Evolutionary conservation across 2,797 vertebrate genomes (phyloP).

Genomic region (Coilia nasus): DNA sequence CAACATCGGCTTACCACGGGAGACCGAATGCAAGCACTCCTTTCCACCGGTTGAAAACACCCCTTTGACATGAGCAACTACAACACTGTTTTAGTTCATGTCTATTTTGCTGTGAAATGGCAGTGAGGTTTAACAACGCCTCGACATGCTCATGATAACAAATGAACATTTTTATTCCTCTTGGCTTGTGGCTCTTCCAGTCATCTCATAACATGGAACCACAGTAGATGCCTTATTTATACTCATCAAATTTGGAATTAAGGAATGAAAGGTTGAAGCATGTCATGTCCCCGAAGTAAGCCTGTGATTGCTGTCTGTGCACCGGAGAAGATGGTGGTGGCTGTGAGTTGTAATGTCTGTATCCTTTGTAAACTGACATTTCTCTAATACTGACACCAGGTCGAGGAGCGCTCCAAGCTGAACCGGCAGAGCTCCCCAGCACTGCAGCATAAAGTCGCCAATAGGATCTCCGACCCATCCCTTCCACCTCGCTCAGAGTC

Average conservation of each 20-base stretch:
- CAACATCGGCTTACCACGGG: not conserved
- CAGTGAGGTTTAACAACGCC: not conserved
- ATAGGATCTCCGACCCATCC: slow-evolving; percentile 92
- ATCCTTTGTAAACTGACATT: slow-evolving; percentile 11
- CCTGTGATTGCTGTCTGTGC: slow-evolving; percentile 23
- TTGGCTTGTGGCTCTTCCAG: not conserved
- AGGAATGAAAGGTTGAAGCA: not conserved
- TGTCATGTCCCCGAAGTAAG: slow-evolving; percentile 27
- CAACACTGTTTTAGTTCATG: not conserved
- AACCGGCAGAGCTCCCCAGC: slow-evolving; percentile 95
- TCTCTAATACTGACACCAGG: slow-evolving; percentile 73
- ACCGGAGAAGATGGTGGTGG: slow-evolving; percentile 48
- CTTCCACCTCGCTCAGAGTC: slow-evolving; percentile 93
- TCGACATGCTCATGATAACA: not conserved
- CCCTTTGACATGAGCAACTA: not conserved
- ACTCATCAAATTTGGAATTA: not conserved
- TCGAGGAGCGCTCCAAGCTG: slow-evolving; percentile 94
- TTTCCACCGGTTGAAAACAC: not conserved
- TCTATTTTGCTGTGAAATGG: not conserved
- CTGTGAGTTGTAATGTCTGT: not conserved
- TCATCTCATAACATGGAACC: not conserved
- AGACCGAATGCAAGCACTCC: not conserved
- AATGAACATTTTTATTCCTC: not conserved
- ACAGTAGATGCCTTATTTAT: not conserved
- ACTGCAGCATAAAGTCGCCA: slow-evolving; percentile 91